Evolutionary conservation across 53 echinoderm and acorn worm genomes (phyloP), one percentile per base, ranked within the genome.

Genomic region (Actinopyga echinites): DNA sequence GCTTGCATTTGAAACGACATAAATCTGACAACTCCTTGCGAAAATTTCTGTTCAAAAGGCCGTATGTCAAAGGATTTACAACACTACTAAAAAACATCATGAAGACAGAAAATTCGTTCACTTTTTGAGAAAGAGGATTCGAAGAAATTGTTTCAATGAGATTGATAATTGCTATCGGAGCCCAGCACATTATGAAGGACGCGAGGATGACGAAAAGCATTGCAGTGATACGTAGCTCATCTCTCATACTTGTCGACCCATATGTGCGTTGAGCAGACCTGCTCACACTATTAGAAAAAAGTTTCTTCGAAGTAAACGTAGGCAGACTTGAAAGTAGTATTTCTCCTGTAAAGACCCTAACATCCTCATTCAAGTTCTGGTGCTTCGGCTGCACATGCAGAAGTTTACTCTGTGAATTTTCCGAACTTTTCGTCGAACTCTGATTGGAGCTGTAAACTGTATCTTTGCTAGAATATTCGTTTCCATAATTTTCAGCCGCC

Each of bases 51-150:
- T 95, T 95, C 79, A 95, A 79, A 64, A 95, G 31, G 31, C 95
- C 95, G 83, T 95, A 95, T 61, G 90, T 95, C 32, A 95, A 78
- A 6, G 95, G 95, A 64, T 95, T 93, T 2, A 95, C 69, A 44
- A 93, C 89, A 31, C 93, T 91, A 55, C 93, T 95, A 15, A 93
- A 81, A 55, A 93, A 95, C 83, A 95, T 91, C 95, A 95, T 95
- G 64, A 89, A 95, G 11, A 95, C 95, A 6, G 95, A 88, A 79
- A 95, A 89, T 28, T 85, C 71, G 71, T 95, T 90, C 52, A 93
- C 57, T 12, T 75, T 79, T 22, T 57, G 17, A 13, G 89, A 85
- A 1, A 90, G 75, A 1, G 88, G 74, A 19, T 77, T 33, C 17
- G 75, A 69, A 35, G 80, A 75, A 63, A 89, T 83, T 29, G 86